Base-by-base conservation (phyloP, 2,113 vertebrate genomes). In the Redunca redunca region DNA sequence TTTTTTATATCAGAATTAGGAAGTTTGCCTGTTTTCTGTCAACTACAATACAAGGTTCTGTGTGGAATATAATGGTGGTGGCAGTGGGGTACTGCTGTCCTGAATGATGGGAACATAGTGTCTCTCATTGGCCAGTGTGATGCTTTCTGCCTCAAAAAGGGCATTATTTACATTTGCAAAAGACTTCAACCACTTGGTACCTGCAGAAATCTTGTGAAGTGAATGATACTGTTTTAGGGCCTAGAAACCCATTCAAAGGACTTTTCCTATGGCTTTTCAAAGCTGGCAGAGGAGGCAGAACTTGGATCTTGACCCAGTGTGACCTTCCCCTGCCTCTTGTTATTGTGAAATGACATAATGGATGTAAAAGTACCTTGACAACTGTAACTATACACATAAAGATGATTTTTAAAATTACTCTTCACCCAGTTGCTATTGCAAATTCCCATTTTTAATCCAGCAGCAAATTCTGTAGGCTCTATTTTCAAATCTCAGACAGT, bases 341-440 rank as follows among this genome's bases (percentile, higher is more conserved):
- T 95, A n/a, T 15, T 89, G 52, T 85, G 91, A 97, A 95, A 67
- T 96, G 77, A 93, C 40, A 33, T 64, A 62, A 95, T 86, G 25
- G 64, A 55, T 91, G 64, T 97, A 30, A 48, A 52, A 57, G 23
- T 92, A 95, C 52, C 28, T 80, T 92, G 28, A 90, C 40, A 46
- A 46, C 33, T 91, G 1, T 84, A 90, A 82, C 15, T 74, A 2
- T 74, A 50, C 11, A 90, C 55, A 91, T 83, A 78, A 90, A 93
- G 57, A 25, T 93, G 13, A 36, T 6, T 83, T 88, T 94, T 84
- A 25, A 26, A 85, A 50, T 67, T 90, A 50, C 28, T 81, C 0
- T 96, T 97, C 62, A 81, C 4, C 12, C 17, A 62, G 28, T 88
- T 88, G 48, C 67, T 77, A 0, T 46, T 25, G n/a, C 30, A 57